A percentile compares a stretch with the other conserved stretches of the same genome.
Evolutionary conservation across 2,797 vertebrate species (phyloP).

Genomic region (Phataginus tetradactyla): DNA sequence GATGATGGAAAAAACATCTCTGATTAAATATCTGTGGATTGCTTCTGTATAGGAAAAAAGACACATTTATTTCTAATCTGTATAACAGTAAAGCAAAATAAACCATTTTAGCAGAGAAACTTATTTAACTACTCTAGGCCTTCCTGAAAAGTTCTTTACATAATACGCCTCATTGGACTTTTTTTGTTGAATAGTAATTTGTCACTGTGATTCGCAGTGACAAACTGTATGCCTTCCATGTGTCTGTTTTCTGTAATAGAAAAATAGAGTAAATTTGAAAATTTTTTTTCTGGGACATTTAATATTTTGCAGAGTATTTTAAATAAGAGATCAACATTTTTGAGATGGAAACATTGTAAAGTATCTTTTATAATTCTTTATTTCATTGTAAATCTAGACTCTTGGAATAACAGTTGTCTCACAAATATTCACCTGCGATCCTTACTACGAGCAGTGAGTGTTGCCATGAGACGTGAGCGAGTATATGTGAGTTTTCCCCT

Average conservation of each 20-base stretch:
- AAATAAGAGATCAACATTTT: conserved; percentile 26
- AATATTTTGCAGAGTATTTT: background rate
- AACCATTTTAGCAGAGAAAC: background rate
- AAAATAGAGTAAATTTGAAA: background rate
- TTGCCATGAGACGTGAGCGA: background rate
- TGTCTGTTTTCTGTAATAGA: conserved; percentile 1
- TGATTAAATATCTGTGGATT: background rate
- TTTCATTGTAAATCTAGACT: conserved; percentile 34
- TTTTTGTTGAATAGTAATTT: background rate
- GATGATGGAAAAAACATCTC: background rate
- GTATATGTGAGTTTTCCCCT: background rate
- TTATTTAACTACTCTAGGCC: background rate
- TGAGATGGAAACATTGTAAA: background rate
- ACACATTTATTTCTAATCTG: background rate
- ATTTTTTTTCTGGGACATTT: background rate
- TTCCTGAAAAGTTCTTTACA: background rate
- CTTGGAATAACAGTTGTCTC: background rate
- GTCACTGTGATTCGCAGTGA: background rate
- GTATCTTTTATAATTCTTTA: conserved; percentile 13
- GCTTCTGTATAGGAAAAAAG: background rate
- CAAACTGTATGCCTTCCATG: background rate
- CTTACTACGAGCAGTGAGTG: background rate
- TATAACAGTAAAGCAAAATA: background rate
- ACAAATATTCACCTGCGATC: background rate
- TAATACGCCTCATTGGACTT: background rate